A percentile compares a stretch with the other conserved stretches of the same genome.
phyloP scores from a whole-genome alignment of 92 coral and sea anemone genomes.

The Epizoanthus rinbou region DNA sequence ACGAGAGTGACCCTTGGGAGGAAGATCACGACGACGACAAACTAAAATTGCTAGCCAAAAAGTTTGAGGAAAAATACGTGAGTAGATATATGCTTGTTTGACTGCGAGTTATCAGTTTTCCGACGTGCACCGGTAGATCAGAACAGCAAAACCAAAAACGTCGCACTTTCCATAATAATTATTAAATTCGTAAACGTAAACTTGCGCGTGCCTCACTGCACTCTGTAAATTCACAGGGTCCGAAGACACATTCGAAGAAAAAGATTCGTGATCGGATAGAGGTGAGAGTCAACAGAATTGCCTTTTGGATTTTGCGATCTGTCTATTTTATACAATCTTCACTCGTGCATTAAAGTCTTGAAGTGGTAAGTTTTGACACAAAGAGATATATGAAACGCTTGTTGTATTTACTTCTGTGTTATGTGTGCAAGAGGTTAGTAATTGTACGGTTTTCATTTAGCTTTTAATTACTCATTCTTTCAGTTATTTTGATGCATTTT shows the following conservation, averaged over 20 bases:
- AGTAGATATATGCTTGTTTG: conserved; percentile 41
- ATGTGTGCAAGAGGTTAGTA: background rate
- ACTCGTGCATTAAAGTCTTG: background rate
- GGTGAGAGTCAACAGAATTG: conserved; percentile 46
- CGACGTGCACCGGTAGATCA: conserved; percentile 16
- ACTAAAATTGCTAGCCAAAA: conserved; percentile 87
- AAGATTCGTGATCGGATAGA: conserved; percentile 73
- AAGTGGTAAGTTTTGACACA: background rate
- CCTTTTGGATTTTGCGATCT: background rate
- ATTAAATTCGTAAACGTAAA: background rate
- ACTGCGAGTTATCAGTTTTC: conserved; percentile 9
- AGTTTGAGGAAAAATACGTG: conserved; percentile 98
- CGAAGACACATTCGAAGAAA: conserved; percentile 73
- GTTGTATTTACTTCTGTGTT: conserved; percentile 11
- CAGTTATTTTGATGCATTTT: background rate
- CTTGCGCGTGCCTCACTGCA: conserved; percentile 47
- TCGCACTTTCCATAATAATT: conserved; percentile 26
- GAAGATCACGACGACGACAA: conserved; percentile 84
- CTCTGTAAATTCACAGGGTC: conserved; percentile 62
- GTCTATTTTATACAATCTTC: background rate
- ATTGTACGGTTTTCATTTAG: background rate
- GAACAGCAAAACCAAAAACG: conserved; percentile 12
- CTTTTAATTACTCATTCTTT: background rate
- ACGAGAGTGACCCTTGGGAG: conserved; percentile 61
- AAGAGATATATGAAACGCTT: background rate